These are phyloP conservation scores for Spilarctia lutea DNA, from an alignment of 2,888 invertebrate genomes.

Conservation along the genomic window DNA sequence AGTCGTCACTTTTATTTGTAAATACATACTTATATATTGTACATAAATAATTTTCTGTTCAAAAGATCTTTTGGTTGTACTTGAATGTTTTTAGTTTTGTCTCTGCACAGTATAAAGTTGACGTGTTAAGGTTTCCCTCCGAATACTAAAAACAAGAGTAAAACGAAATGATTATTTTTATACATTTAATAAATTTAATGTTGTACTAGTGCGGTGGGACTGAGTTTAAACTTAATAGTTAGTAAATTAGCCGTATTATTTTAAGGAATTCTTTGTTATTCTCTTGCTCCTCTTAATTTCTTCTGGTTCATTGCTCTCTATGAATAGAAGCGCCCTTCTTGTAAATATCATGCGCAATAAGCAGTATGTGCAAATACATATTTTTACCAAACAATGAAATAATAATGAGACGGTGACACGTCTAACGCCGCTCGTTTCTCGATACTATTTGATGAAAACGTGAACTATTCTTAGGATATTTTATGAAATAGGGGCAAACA, in stretches of 20 bases:
- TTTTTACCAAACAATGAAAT: too few species aligned
- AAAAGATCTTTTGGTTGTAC: slow-evolving; percentile 25
- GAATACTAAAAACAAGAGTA: slow-evolving; percentile 20
- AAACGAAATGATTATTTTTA: slow-evolving; percentile 15
- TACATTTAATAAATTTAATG: slow-evolving; percentile 7
- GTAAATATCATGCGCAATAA: neutral
- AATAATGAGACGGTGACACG: neutral
- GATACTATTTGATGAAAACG: too few species aligned
- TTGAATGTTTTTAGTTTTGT: slow-evolving; percentile 16
- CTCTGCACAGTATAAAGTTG: slow-evolving; percentile 24
- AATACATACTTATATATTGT: slow-evolving; percentile 25
- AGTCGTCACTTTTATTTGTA: slow-evolving; percentile 17
- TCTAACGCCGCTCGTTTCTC: too few species aligned
- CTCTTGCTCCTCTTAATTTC: neutral
- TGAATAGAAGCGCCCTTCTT: neutral
- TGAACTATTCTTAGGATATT: too few species aligned
- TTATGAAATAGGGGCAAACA: too few species aligned
- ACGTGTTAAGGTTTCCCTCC: slow-evolving; percentile 25
- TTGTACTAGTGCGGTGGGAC: slow-evolving; percentile 18
- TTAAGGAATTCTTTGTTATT: neutral
- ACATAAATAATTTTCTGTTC: slow-evolving; percentile 30
- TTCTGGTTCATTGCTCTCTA: neutral
- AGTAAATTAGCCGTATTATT: slow-evolving; percentile 11
- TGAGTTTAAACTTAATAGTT: slow-evolving; percentile 20
- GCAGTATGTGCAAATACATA: too few species aligned